These are phyloP conservation scores for Gopherus evgoodei DNA, from an alignment of 2,113 vertebrate genomes.

Conservation along the genomic window DNA sequence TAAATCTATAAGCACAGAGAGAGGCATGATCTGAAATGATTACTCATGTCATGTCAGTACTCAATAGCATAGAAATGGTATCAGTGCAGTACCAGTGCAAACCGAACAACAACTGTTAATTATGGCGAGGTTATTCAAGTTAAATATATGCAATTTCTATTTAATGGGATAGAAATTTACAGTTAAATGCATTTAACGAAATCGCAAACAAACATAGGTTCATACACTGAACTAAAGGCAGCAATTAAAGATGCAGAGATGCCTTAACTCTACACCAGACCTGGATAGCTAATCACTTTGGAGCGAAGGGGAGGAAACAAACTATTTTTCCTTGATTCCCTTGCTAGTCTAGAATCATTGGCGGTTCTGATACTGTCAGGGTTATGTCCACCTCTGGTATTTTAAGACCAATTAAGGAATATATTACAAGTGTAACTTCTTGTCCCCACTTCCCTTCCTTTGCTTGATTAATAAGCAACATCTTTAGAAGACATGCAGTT, in stretches of 20 bases:
- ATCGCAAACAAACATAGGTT: not conserved
- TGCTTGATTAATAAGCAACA: not conserved
- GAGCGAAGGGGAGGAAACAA: not conserved
- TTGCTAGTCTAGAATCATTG: not conserved
- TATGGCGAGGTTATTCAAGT: not conserved
- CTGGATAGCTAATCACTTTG: not conserved
- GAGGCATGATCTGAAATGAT: not conserved
- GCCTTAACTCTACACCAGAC: not conserved
- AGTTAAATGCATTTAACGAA: conserved; percentile 1
- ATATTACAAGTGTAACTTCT: not conserved
- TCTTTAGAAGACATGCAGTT: not conserved
- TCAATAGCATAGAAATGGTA: not conserved
- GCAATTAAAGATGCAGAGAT: not conserved
- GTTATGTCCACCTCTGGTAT: not conserved
- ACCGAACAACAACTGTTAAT: not conserved
- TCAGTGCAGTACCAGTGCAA: fast-evolving
- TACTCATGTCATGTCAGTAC: not conserved
- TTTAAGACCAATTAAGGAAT: not conserved
- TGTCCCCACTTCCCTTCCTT: not conserved
- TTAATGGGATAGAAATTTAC: not conserved
- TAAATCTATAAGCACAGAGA: not conserved
- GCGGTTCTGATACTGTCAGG: not conserved
- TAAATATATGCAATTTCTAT: not conserved
- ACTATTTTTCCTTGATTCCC: not conserved
- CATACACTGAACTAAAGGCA: not conserved